Base-by-base conservation (phyloP, 1,140 invertebrate species). In the Laodelphax striatellus region DNA sequence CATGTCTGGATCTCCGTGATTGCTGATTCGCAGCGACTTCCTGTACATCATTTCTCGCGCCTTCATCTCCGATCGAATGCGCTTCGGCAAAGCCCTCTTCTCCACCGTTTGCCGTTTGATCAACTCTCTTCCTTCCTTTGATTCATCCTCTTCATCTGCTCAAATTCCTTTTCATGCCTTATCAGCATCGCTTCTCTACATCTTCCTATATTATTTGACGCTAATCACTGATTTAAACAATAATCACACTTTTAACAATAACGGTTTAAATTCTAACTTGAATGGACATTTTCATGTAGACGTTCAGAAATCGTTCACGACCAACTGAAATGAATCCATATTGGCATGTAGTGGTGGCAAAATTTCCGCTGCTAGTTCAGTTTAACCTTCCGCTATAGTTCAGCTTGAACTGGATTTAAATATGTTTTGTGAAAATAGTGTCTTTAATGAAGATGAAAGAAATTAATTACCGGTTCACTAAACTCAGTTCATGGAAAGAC, bases 1-100 rank as follows among this genome's bases (percentile, higher is more conserved):
- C 0, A 86, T 83, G 69, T 88, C 83, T 0, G 77, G 72, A 52
- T 79, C 75, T 19, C 73, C 68, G 6, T 77, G 76, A 2, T 77
- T 73, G 6, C 78, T 80, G 66, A 97, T 94, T 31, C 92, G 78
- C 74, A 96, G 84, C 28, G 84, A 92, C 75, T 94, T 90, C 17
- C 90, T 78, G 74, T 95, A 96, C 93, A 97, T 97, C 77, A 92
- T 85, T 74, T 96, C 93, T 1, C 94, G 75, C 2, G 92, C 92
- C 72, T 96, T 97, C 85, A 94, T 94, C 76, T 97, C 94, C 5
- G 84, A 84, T 6, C 92, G 80, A 64, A 97, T 95, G 42, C 93
- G 79, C 70, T 98, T 98, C 0, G 96, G 96, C 64, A 98, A 74
- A 34, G 92, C 90, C 42, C 94, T 80, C 70, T 91, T 91, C 72